phyloP scores from a whole-genome alignment of 64 coral and sea anemone species.

The Platygyra sinensis region DNA sequence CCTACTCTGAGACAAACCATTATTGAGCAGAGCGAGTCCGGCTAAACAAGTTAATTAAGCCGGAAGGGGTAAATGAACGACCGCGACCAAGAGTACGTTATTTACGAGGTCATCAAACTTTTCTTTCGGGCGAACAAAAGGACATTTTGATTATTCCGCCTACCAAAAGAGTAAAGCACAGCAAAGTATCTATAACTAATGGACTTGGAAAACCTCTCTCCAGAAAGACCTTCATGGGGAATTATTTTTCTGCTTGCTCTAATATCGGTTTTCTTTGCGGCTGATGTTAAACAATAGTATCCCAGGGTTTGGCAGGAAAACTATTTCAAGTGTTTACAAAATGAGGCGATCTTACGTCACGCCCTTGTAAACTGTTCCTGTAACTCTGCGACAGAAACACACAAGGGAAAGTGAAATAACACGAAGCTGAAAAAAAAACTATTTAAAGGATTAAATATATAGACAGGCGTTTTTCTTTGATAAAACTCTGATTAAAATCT shows the following conservation, averaged over 20 bases:
- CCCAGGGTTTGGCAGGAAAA: conserved; percentile 24
- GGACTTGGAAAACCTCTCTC: no score
- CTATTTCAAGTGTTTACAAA: conserved; percentile 1
- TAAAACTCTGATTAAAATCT: no score
- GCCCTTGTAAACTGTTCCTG: background rate
- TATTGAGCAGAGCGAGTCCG: background rate
- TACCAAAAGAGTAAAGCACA: no score
- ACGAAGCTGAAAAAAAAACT: background rate
- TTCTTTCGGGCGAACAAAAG: no score
- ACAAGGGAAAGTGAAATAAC: background rate
- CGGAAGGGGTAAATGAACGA: background rate
- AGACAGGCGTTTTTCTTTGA: no score
- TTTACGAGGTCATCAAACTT: no score
- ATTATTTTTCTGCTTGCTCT: background rate
- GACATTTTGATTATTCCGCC: no score
- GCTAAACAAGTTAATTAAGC: background rate
- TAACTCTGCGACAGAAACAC: no score
- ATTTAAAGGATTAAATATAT: no score
- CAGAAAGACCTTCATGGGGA: no score
- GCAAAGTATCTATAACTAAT: no score
- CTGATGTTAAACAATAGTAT: background rate
- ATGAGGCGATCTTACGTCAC: background rate
- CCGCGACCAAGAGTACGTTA: no score
- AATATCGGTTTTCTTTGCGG: background rate
- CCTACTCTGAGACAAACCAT: background rate